Evolutionary conservation across 23 tunicate genomes (phyloP), one percentile per base, ranked within the genome.

Genomic region (Ascidia mentula): DNA sequence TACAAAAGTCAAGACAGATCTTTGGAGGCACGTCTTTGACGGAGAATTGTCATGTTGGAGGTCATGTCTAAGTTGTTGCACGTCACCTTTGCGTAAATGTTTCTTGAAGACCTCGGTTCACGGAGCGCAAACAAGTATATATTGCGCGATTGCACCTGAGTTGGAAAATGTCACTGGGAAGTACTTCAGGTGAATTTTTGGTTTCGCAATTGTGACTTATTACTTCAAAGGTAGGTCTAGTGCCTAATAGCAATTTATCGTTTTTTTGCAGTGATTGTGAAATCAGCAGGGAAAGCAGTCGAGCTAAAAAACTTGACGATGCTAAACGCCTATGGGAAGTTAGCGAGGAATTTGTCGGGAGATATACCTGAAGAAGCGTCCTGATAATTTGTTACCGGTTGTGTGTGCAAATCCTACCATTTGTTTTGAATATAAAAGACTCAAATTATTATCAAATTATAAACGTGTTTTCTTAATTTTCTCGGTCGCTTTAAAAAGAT

Each of bases 131-230:
- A 84, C 89, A 37, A 37, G 80, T 31, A 84, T 89, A 17, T 84
- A 84, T 60, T 89, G 95, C 36, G 85, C 95, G 0, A 82, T 89
- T 69, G 89, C 95, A 18, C 95, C 95, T 22, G 95, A 89, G 39
- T 59, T 89, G 59, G 89, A 40, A 40, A 75, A 74, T 15, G 81
- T 72, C 37, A 69, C 77, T 60, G 95, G 95, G 33, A 79, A 79
- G 53, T 89, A 73, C 45, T 84, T 34, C 85, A 60, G 39, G 88
- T 84, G 22, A n/a, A n/a, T 53, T 20, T 3, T 53, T 6, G 65
- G 7, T 53, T 53, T 9, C 1, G 65, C 53, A n/a, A n/a, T n/a
- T n/a, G n/a, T n/a, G n/a, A n/a, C n/a, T n/a, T n/a, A n/a, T n/a
- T n/a, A n/a, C n/a, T n/a, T n/a, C n/a, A n/a, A 12, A 42, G 12